Base-by-base conservation (phyloP, 2,888 invertebrate genomes). In the Acleris cristana region DNA sequence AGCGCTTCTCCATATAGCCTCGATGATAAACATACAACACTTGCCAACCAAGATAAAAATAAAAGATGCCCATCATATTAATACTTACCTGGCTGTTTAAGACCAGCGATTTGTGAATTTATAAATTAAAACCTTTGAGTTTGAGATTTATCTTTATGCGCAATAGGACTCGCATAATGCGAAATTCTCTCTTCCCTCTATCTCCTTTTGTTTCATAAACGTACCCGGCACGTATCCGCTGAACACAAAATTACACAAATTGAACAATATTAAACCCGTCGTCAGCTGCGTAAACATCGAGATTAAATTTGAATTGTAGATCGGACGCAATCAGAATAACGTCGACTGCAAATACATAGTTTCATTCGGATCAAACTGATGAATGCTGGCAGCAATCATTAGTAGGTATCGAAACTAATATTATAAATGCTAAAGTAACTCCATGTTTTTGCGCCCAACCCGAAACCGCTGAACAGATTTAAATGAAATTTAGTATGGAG, bases 1-100 rank as follows among this genome's bases (percentile, higher is more conserved):
- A n/a, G 45, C 0, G 44, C 44, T 44, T 44, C 5, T 44, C 12
- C 65, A 65, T 73, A 76, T 76, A 59, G 73, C 71, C 75, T 74
- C 74, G 80, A 75, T 80, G 80, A 81, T 78, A 77, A 78, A 76
- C 76, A 78, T 76, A 78, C 80, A 81, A 76, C 80, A 80, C 73
- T 79, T 73, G 73, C 72, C 70, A 71, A 77, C 77, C 65, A 74
- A 83, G 76, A 73, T 74, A 74, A 62, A 75, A 65, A 73, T 77
- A 78, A 79, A 80, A 79, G 76, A 77, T 74, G 77, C 75, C 71
- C 77, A 72, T 72, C 70, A 62, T 57, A 53, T 51, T 52, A 48
- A 18, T n/a, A n/a, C n/a, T n/a, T n/a, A n/a, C n/a, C n/a, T 51
- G 53, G 30, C 19, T 49, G 51, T 53, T 19, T 51, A 18, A 52